phyloP scores from a whole-genome alignment of 2,797 vertebrate genomes.

The Neomorphus geoffroyi region DNA sequence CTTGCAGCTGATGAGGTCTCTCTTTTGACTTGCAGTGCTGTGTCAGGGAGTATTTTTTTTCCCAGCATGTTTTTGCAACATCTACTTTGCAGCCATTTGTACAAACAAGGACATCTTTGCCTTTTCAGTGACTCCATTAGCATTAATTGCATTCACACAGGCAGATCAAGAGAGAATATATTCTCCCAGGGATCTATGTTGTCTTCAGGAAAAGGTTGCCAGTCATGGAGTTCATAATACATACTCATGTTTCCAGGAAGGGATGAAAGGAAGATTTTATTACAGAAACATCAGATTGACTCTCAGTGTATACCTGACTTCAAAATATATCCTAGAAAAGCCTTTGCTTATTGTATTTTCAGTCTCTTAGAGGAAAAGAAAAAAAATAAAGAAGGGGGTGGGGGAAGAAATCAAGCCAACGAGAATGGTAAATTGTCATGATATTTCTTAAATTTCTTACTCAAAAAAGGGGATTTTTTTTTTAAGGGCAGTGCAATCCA shows the following conservation, averaged over 20 bases:
- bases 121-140: conserved; percentile 16
- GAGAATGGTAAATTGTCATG: neutral
- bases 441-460: neutral
- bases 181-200: conserved; percentile 12
- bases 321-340: neutral
- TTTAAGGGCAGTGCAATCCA: neutral
- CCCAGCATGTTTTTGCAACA: neutral
- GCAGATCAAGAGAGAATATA: neutral
- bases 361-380: neutral
- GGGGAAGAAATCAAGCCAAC: neutral
- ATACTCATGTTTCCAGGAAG: conserved; percentile 17
- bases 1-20: neutral
- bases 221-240: conserved; percentile 7
- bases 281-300: conserved; percentile 6
- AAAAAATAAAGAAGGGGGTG: no score
- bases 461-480: neutral
- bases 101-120: neutral
- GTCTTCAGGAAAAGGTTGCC: conserved; percentile 5
- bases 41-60: neutral
- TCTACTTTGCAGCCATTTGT: neutral
- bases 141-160: conserved; percentile 25
- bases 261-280: conserved; percentile 21
- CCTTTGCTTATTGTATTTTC: neutral
- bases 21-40: neutral
- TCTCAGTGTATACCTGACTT: neutral